Conservation (phyloP, 2,888 invertebrate genomes). For the Pachymerium ferrugineum region DNA sequence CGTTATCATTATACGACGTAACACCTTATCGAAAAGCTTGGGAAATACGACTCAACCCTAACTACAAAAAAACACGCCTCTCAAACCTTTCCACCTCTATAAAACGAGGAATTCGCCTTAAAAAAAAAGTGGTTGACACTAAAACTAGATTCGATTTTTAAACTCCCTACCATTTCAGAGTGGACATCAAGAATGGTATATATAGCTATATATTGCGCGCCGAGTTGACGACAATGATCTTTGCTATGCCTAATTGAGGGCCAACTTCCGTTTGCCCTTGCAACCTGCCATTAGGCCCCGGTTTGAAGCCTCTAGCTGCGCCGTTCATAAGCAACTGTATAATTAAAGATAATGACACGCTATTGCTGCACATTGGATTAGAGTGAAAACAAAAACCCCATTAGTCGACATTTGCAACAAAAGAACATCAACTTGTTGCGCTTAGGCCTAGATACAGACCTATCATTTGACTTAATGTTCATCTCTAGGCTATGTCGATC, state of each 20-base stretch:
- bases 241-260: constrained; percentile 2
- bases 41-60: too few species aligned
- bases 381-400: constrained; percentile 30
- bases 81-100: too few species aligned
- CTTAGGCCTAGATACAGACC: too few species aligned
- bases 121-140: too few species aligned
- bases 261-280: constrained; percentile 2
- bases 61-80: too few species aligned
- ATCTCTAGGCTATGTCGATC: neutral
- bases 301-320: neutral
- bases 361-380: constrained; percentile 29
- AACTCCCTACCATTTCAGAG: too few species aligned
- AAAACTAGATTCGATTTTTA: too few species aligned
- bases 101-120: too few species aligned
- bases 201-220: too few species aligned
- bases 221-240: neutral
- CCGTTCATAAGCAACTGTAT: neutral
- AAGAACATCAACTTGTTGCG: neutral
- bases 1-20: too few species aligned
- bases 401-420: constrained; percentile 27
- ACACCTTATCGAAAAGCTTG: too few species aligned
- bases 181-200: too few species aligned
- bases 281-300: neutral
- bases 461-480: neutral
- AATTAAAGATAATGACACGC: constrained; percentile 21